Conservation (phyloP, 2,797 vertebrate species). For the Myoxocephalus aenaeus region DNA sequence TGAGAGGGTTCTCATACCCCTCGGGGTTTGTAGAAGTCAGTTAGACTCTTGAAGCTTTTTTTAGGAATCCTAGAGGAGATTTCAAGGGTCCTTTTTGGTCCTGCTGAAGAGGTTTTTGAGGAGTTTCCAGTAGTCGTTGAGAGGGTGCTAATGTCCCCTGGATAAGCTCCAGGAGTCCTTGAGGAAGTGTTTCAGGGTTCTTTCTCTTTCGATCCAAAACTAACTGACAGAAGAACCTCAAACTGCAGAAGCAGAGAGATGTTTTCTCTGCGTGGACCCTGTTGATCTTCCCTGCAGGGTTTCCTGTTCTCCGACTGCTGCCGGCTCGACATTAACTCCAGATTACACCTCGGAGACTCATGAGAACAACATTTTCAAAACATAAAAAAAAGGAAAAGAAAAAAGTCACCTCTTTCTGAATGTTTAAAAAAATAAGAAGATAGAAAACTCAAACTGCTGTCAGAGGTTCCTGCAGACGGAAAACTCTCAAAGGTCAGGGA, state of each 20-base stretch:
- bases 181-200: slow-evolving; percentile 3
- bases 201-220: slow-evolving; percentile 24
- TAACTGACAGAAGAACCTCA: slow-evolving; percentile 38
- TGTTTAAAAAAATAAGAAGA: slow-evolving; percentile 25
- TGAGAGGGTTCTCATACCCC: not conserved
- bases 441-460: slow-evolving; percentile 40
- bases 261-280: slow-evolving; percentile 25
- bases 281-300: slow-evolving; percentile 61
- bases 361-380: slow-evolving; percentile 39
- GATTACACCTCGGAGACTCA: slow-evolving; percentile 67
- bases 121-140: not conserved
- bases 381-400: not conserved
- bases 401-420: slow-evolving; percentile 19
- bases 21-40: not conserved
- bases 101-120: not conserved
- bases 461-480: slow-evolving; percentile 32
- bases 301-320: slow-evolving; percentile 55
- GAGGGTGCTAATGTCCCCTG: not conserved
- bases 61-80: not conserved
- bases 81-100: not conserved
- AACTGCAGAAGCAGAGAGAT: slow-evolving; percentile 30
- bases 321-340: slow-evolving; percentile 63
- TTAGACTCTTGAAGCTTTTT: not conserved
- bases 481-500: slow-evolving; percentile 50
- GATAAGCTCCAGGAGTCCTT: not conserved